Evolutionary conservation across 2,888 invertebrate species (phyloP), one percentile per base, ranked within the genome.

Genomic region (Eristalis intricaria): DNA sequence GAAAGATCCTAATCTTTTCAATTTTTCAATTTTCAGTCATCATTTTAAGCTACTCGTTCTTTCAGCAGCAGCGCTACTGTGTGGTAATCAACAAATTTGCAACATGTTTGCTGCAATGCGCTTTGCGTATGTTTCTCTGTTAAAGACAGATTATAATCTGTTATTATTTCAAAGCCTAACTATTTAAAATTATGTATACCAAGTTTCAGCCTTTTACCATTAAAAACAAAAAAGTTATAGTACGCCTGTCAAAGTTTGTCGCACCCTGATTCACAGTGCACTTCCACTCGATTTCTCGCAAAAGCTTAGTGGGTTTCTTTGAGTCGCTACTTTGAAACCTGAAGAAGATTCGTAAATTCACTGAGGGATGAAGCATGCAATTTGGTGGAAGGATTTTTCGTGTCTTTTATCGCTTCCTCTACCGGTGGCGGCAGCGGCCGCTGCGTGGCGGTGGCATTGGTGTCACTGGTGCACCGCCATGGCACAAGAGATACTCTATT

Each of bases 291-390:
- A 70, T 80, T 80, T 76, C 71, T 81, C 58, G 29, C 40, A 26
- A 64, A 61, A 40, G 26, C 43, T 69, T 56, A 32, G 35, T 68
- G 71, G 70, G 71, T 43, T 77, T 64, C 76, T 58, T 71, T 84
- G 38, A 71, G 61, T 15, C 10, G 35, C 61, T 11, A 19, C 40
- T 43, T 80, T 8, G 23, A 71, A 76, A 58, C 61, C 40, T 73
- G 63, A 68, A 80, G 35, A 58, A 40, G 76, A 81, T 73, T 71
- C 38, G 73, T 73, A 77, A 77, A 82, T 82, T 82, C 82, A 77
- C 60, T 38, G 26, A 50, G 40, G 82, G 77, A 82, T 82, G 69
- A 77, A 85, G 71, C 73, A 81, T 85, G 85, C 85, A 85, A 85
- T 85, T 85, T 82, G 69, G 73, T 60, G 64, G 32, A 85, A 58